These are phyloP conservation scores for Cataglyphis cursor DNA, from an alignment of 2,888 invertebrate species.

Conservation along the genomic window DNA sequence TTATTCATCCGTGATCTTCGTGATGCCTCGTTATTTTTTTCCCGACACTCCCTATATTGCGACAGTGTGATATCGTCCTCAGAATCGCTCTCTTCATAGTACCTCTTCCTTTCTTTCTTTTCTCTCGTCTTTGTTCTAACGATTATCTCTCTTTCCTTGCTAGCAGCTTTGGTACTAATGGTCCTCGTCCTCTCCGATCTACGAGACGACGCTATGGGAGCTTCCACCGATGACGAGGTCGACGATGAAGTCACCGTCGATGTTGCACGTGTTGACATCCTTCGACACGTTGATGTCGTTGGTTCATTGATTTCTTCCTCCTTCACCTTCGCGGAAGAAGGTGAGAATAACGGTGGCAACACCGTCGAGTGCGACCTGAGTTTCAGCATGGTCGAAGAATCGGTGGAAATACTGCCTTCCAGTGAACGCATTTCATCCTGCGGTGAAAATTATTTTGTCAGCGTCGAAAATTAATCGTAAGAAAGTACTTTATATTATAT, in stretches of 20 bases:
- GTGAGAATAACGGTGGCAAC: constrained; percentile 50
- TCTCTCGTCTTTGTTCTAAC: constrained; percentile 44
- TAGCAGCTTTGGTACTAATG: constrained; percentile 1
- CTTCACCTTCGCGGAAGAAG: constrained; percentile 35
- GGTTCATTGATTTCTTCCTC: constrained; percentile 57
- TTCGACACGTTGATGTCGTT: neutral
- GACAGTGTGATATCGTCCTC: constrained; percentile 61
- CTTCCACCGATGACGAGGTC: constrained; percentile 65
- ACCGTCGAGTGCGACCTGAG: constrained; percentile 53
- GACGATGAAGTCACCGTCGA: constrained; percentile 68
- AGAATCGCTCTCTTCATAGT: constrained; percentile 45
- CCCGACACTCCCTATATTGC: constrained; percentile 91
- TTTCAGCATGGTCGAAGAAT: constrained; percentile 72
- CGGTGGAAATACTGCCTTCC: constrained; percentile 76
- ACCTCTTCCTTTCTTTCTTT: constrained; percentile 68
- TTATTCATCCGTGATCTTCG: constrained; percentile 92
- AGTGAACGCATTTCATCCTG: constrained; percentile 80
- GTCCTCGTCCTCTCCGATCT: constrained; percentile 63
- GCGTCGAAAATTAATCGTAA: neutral
- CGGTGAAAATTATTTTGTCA: constrained; percentile 44
- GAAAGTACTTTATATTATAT: neutral
- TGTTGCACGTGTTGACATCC: constrained; percentile 49
- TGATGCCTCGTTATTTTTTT: constrained; percentile 94
- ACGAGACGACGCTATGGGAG: constrained; percentile 48
- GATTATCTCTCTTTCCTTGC: constrained; percentile 42